Percentiles rank a stretch among this genome's conserved stretches.
phyloP scores from a whole-genome alignment of 1,140 invertebrate species.

The Zophobas atratus region DNA sequence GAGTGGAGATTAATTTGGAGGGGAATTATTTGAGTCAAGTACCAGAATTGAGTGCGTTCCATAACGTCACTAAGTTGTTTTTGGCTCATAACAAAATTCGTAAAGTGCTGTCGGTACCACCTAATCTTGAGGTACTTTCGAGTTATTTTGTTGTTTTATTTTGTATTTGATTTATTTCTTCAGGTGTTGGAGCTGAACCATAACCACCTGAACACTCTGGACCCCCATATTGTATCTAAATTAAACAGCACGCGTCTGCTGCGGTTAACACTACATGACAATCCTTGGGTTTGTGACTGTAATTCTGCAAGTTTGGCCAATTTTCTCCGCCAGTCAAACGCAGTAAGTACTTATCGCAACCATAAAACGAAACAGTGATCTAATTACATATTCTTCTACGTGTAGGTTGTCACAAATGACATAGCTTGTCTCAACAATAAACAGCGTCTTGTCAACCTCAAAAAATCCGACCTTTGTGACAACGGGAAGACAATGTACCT shows the following conservation, averaged over 20 bases:
- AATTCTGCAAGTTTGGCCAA: constrained; percentile 18
- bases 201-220: constrained; percentile 44
- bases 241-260: background rate
- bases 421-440: no score
- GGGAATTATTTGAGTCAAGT: constrained; percentile 33
- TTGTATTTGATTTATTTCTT: constrained; percentile 18
- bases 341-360: background rate
- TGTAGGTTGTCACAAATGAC: no score
- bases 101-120: constrained; percentile 51
- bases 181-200: constrained; percentile 49
- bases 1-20: constrained; percentile 37
- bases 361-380: constrained; percentile 14
- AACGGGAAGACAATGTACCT: background rate
- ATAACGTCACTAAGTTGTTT: constrained; percentile 50
- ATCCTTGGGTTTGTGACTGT: constrained; percentile 58
- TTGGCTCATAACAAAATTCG: constrained; percentile 48
- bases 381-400: constrained; percentile 41
- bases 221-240: constrained; percentile 17
- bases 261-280: constrained; percentile 52
- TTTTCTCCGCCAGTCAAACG: constrained; percentile 23
- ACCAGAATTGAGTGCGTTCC: constrained; percentile 19
- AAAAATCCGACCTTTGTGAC: constrained; percentile 42
- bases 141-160: background rate
- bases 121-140: constrained; percentile 47
- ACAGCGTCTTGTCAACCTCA: constrained; percentile 13